phyloP scores from a whole-genome alignment of 2,888 invertebrate genomes.

The Eupeodes latifasciatus region DNA sequence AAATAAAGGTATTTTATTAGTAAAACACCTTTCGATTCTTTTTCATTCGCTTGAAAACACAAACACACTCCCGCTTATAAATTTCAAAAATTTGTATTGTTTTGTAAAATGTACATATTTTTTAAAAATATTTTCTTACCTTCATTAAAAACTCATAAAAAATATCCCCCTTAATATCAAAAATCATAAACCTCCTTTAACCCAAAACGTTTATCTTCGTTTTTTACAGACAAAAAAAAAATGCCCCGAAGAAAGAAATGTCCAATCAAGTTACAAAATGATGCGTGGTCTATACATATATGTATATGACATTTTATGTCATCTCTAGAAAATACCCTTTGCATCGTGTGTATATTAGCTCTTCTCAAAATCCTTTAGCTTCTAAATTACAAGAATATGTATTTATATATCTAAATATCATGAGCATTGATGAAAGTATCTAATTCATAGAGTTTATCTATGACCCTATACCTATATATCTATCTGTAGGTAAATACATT shows the following conservation, averaged over 20 bases:
- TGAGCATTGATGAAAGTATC: constrained; percentile 60
- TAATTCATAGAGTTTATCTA: constrained; percentile 70
- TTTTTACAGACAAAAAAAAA: constrained; percentile 64
- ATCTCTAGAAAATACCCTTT: constrained; percentile 25
- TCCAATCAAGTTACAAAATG: constrained; percentile 71
- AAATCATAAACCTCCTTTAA: background rate
- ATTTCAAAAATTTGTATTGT: no score
- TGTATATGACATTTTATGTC: no score
- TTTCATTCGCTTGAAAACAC: no score
- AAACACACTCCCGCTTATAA: no score
- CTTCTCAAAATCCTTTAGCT: background rate
- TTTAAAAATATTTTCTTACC: background rate
- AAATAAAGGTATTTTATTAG: no score
- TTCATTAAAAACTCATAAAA: constrained; percentile 32
- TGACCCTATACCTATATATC: constrained; percentile 49
- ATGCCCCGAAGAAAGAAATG: constrained; percentile 62
- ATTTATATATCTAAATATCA: background rate
- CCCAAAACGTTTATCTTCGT: constrained; percentile 53
- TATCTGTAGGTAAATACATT: no score
- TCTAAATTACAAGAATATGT: background rate
- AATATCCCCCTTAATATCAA: background rate
- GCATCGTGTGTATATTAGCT: background rate
- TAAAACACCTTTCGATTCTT: no score
- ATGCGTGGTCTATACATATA: constrained; percentile 52
- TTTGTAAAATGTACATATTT: no score